A percentile compares a stretch with the other conserved stretches of the same genome.
Conservation (phyloP, 1,140 invertebrate genomes). For the Temnothorax longispinosus region DNA sequence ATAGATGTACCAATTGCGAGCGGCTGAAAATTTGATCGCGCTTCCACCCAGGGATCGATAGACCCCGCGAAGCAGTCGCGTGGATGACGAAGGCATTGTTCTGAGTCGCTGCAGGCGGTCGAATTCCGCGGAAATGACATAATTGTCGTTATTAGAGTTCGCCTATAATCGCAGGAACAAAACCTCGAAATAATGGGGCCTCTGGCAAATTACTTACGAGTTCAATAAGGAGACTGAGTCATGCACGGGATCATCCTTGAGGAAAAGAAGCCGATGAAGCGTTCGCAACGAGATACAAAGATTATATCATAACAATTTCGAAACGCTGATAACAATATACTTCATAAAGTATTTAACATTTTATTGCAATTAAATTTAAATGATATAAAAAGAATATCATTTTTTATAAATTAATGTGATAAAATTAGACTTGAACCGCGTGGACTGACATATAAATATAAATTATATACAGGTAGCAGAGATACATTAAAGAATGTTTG, state of each 20-base stretch:
- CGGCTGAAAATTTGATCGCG: constrained; percentile 5
- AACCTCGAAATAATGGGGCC: constrained; percentile 76
- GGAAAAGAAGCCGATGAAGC: not conserved
- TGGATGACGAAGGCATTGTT: constrained; percentile 76
- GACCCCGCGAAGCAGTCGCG: constrained; percentile 6
- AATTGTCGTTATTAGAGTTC: constrained; percentile 84
- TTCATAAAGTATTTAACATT: not conserved
- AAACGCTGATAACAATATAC: not conserved
- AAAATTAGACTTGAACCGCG: not conserved
- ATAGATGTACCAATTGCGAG: not conserved
- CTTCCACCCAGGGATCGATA: not conserved
- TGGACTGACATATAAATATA: not conserved
- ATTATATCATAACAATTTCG: not conserved
- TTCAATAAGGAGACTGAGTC: constrained; percentile 56
- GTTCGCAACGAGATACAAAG: not conserved
- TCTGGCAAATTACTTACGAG: constrained; percentile 82
- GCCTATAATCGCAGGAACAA: constrained; percentile 81
- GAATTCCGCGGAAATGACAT: constrained; percentile 82
- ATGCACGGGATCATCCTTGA: constrained; percentile 31
- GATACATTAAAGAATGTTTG: not conserved
- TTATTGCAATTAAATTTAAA: not conserved
- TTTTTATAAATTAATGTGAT: not conserved
- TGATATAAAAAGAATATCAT: not conserved
- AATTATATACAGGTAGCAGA: not conserved
- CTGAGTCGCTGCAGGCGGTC: constrained; percentile 74